Base-by-base conservation (phyloP, 2,797 vertebrate genomes). In the Cynopterus sphinx region DNA sequence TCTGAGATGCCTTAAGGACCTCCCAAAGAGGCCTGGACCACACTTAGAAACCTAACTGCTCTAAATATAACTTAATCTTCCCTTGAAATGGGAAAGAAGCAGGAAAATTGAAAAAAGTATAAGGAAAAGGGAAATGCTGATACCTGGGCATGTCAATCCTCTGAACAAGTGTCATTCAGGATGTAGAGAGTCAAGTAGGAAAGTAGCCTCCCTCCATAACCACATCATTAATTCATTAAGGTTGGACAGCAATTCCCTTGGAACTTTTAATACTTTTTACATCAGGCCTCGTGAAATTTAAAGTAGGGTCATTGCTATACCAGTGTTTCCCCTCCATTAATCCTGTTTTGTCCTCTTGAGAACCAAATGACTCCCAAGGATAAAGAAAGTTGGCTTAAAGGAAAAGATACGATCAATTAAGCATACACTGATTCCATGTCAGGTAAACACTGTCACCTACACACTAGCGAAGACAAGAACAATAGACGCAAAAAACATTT, bases 301-400 rank as follows among this genome's bases (percentile, higher is more conserved):
- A 96, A 90, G 51, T 73, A 90, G n/a, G 33, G 55, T 87, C 81
- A 57, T 73, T 85, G 51, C 26, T 73, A 85, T 0, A 3, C 21
- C 24, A 74, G 26, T 36, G 71, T 78, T 86, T 77, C 85, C 78
- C 39, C 81, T 92, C 82, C 70, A 46, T 77, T 67, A 92, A 73
- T 81, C 36, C n/a, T 22, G 19, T 59, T 92, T 59, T 31, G 7
- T 87, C 74, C 59, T 96, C 70, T 77, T 75, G 41, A 77, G 55
- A 41, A 87, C 16, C 31, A 78, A 81, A 39, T 61, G 39, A 67
- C 39, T 97, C 61, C 53, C n/a, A 33, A 92, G 39, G 75, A 88
- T 57, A 84, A 89, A 96, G 22, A 39, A 77, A 92, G 16, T 17
- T 65, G 13, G 8, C 65, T 84, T 91, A 70, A 88, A 95, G 39